Evolutionary conservation across 2,113 vertebrate genomes (phyloP).

Genomic region (Dromas ardeola): DNA sequence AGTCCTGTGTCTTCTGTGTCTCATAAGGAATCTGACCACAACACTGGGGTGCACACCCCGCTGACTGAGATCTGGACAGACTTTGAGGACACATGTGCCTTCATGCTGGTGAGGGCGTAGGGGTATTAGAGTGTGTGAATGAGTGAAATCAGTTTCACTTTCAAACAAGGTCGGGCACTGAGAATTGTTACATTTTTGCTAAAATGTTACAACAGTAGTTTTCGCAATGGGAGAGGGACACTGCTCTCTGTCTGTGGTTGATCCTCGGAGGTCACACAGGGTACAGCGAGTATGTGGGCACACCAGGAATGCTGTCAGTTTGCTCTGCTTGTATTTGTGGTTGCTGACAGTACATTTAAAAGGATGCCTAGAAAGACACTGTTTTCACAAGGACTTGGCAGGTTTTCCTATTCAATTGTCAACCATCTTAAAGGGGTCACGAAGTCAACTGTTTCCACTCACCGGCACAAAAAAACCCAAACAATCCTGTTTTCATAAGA

Average conservation of each 20-base stretch:
- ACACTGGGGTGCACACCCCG: fast-evolving
- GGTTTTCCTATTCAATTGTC: neutral
- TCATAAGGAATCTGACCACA: neutral
- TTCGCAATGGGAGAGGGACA: neutral
- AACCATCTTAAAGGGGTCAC: neutral
- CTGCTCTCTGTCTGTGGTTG: neutral
- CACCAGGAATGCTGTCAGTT: neutral
- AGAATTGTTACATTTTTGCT: neutral
- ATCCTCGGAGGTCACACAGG: neutral
- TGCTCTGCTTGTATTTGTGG: neutral
- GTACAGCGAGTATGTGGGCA: neutral
- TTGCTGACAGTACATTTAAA: neutral
- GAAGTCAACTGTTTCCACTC: neutral
- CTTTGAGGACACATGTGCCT: neutral
- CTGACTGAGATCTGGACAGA: neutral
- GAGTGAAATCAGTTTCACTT: neutral
- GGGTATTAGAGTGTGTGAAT: neutral
- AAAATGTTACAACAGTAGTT: neutral
- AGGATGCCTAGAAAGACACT: neutral
- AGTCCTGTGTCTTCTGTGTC: neutral
- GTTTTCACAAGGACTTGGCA: neutral
- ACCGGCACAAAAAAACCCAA: neutral
- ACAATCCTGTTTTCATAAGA: neutral
- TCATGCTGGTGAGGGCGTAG: neutral
- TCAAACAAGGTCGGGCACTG: neutral